Conservation (phyloP, 1,140 invertebrate genomes). For the Drosophila punjabiensis region DNA sequence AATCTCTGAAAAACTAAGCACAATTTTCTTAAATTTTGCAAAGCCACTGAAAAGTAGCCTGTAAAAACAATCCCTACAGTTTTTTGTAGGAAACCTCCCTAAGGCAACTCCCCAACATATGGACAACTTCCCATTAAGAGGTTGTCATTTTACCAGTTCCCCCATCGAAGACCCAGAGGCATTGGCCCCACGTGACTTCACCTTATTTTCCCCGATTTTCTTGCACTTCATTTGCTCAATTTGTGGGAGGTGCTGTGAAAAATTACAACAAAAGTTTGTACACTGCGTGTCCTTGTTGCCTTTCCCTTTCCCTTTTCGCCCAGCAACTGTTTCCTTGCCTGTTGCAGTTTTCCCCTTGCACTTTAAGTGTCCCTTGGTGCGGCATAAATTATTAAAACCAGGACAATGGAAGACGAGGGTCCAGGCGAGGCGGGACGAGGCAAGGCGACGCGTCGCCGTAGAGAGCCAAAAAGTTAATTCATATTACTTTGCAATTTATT, state of each 20-base stretch:
- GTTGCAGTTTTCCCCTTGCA: slow-evolving; percentile 64
- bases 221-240: slow-evolving; percentile 77
- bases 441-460: slow-evolving; percentile 4
- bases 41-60: not conserved
- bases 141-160: slow-evolving; percentile 26
- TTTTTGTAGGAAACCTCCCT: not conserved
- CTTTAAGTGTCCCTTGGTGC: slow-evolving; percentile 65
- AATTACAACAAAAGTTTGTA: slow-evolving; percentile 50
- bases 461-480: slow-evolving; percentile 78
- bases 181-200: slow-evolving; percentile 28
- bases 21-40: not conserved
- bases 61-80: not conserved
- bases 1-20: not conserved
- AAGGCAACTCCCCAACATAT: slow-evolving; percentile 29
- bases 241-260: slow-evolving; percentile 37
- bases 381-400: slow-evolving; percentile 77
- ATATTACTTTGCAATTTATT: slow-evolving; percentile 84
- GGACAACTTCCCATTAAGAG: slow-evolving; percentile 46
- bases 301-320: not conserved
- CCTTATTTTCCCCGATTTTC: slow-evolving; percentile 32
- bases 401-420: slow-evolving; percentile 52
- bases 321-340: slow-evolving; percentile 7
- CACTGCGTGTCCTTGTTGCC: slow-evolving; percentile 20
- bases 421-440: not conserved
- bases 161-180: slow-evolving; percentile 13